Evolutionary conservation across 2,888 invertebrate species (phyloP).

Genomic region (Abscondita cerata): DNA sequence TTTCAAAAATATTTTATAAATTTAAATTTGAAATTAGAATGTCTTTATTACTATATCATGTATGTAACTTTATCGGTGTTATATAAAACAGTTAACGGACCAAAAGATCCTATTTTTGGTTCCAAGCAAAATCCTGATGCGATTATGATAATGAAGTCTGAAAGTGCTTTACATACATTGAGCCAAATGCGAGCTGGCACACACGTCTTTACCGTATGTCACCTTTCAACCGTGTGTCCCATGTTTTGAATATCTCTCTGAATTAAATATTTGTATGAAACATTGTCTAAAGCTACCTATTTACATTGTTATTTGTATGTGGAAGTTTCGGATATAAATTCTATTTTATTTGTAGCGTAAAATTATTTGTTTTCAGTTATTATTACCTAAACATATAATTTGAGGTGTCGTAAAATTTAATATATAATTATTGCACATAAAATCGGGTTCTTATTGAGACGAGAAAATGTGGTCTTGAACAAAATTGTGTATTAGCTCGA

Average conservation of each 20-base stretch:
- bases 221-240: constrained; percentile 17
- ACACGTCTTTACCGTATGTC: constrained; percentile 28
- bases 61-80: not conserved
- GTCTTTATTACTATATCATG: too few species aligned
- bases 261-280: constrained; percentile 10
- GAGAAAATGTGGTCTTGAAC: not conserved
- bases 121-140: constrained; percentile 32
- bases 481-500: not conserved
- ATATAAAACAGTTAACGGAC: constrained; percentile 23
- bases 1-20: too few species aligned
- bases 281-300: not conserved
- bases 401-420: too few species aligned
- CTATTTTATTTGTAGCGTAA: too few species aligned
- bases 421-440: too few species aligned
- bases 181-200: constrained; percentile 34
- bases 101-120: constrained; percentile 22
- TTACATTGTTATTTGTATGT: constrained; percentile 8
- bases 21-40: too few species aligned
- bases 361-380: too few species aligned
- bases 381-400: too few species aligned
- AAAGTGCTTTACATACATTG: constrained; percentile 38
- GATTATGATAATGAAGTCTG: constrained; percentile 37
- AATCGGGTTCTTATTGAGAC: too few species aligned
- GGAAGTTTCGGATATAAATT: too few species aligned
- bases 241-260: constrained; percentile 20